Evolutionary conservation across 2,888 invertebrate species (phyloP), one percentile per base, ranked within the genome.

Genomic region (Diplolepis rosae): DNA sequence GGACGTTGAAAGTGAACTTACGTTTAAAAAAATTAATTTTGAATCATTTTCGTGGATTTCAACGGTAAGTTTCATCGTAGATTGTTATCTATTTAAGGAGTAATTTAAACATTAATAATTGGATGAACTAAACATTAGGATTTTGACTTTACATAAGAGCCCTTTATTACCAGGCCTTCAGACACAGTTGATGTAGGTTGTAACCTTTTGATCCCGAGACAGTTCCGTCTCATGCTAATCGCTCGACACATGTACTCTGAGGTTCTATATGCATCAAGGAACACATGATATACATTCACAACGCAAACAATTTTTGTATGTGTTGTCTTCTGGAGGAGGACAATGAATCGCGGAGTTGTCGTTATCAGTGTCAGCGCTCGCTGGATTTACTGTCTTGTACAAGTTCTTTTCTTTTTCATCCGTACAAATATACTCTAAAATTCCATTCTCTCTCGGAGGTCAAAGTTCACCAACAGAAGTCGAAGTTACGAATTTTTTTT

Each of bases 121-220:
- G 1, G 18, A 45, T 7, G 18, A 18, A 45, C 45, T 1, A 4
- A 18, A 18, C 15, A 7, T 45, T 9, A 32, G 32, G 18, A 9
- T 6, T 18, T 18, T 45, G 6, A 15, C 18, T 45, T 18, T 18
- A 15, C 7, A 15, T 6, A 18, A 45, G 2, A 45, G 6, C 45
- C 45, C 45, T 45, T 32, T 18, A 45, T 45, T 45, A 45, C n/a
- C 2, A 42, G 6, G 15, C 15, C 42, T 42, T 4, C 15, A 42
- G 15, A n/a, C 15, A n/a, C 7, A 6, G 15, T 15, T 42, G 42
- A 42, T 15, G 42, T 42, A 42, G 42, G 42, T 42, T 18, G 15
- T 51, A 51, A 51, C 51, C 51, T 24, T 51, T 24, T 51, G 51
- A 51, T 51, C 24, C 27, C 24, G n/a, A 27, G 51, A 39, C 35